These are phyloP conservation scores for Psilopogon haemacephalus DNA, from an alignment of 2,113 vertebrate species.

Conservation along the genomic window DNA sequence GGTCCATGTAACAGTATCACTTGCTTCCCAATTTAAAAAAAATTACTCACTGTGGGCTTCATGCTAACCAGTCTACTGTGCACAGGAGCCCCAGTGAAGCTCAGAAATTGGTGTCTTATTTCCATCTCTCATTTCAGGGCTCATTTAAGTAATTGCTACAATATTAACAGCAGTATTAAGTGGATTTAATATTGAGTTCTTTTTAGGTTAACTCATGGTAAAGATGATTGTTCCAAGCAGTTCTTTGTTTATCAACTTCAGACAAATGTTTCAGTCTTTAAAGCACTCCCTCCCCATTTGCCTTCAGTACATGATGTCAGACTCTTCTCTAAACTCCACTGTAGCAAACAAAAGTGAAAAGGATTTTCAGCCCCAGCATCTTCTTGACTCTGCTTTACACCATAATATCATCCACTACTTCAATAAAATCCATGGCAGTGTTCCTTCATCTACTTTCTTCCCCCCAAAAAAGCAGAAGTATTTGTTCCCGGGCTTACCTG, in stretches of 20 bases:
- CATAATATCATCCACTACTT: neutral
- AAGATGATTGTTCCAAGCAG: neutral
- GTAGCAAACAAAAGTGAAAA: neutral
- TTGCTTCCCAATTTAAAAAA: neutral
- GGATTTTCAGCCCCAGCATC: neutral
- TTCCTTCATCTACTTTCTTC: neutral
- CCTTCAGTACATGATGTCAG: neutral
- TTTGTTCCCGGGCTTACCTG: neutral
- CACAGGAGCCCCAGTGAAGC: neutral
- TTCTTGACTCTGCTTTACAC: neutral
- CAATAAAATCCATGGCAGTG: neutral
- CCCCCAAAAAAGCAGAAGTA: neutral
- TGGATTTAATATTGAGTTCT: neutral
- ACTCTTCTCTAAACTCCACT: neutral
- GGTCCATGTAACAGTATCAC: neutral
- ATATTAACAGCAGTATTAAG: constrained; percentile 22
- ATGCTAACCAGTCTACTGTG: neutral
- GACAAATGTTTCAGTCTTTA: neutral
- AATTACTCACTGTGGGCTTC: neutral
- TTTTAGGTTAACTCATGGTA: constrained; percentile 1
- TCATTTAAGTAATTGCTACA: constrained; percentile 33
- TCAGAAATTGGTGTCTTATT: neutral
- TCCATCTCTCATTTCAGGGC: constrained; percentile 13
- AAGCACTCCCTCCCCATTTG: neutral
- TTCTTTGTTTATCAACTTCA: constrained; percentile 12